phyloP scores from a whole-genome alignment of 2,113 vertebrate species.

The Osmerus mordax region DNA sequence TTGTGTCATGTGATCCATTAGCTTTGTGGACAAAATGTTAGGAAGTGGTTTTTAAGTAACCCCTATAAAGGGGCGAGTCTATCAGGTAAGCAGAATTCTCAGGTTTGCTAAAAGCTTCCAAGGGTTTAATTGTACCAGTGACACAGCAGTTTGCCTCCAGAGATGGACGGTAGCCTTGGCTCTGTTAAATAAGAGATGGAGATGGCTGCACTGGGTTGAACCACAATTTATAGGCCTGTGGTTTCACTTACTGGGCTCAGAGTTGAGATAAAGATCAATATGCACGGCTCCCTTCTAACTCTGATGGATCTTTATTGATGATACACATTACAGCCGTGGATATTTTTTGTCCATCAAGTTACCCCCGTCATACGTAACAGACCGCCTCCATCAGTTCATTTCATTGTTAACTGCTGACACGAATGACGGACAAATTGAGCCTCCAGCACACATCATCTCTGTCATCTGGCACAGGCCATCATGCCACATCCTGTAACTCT shows the following conservation, averaged over 20 bases:
- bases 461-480: neutral
- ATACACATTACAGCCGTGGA: no score
- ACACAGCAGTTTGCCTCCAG: neutral
- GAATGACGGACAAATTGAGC: no score
- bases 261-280: neutral
- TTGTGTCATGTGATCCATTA: conserved; percentile 1
- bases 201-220: no score
- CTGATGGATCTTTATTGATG: no score
- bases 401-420: no score
- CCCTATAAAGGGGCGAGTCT: neutral
- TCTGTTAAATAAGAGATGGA: no score
- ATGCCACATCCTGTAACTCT: neutral
- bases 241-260: neutral
- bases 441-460: neutral
- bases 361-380: no score
- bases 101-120: conserved; percentile 2
- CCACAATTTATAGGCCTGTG: no score
- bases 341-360: no score
- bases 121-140: neutral
- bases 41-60: neutral
- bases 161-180: no score
- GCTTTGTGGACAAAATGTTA: conserved; percentile 1
- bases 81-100: neutral
- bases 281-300: neutral
- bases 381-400: neutral